These are phyloP conservation scores for Melikaiella ostensackeni DNA, from an alignment of 2,888 invertebrate species.

Conservation along the genomic window DNA sequence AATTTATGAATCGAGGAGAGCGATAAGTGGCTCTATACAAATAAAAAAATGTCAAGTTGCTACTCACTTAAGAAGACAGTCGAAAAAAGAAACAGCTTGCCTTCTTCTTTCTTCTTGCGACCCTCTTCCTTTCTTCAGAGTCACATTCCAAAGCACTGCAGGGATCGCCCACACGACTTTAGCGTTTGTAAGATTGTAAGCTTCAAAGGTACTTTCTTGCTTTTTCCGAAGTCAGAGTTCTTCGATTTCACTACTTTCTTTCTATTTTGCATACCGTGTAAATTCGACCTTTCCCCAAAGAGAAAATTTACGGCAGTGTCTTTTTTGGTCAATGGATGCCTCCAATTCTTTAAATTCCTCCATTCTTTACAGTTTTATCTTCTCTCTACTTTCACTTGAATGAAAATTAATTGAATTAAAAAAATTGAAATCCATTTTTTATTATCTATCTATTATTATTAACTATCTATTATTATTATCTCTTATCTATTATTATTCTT, in stretches of 20 bases:
- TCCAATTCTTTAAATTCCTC: conserved; percentile 6
- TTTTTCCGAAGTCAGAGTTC: not conserved
- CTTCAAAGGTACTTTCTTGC: conserved; percentile 13
- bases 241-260: conserved; percentile 30
- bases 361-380: conserved; percentile 15
- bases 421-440: too few relatives aligned
- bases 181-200: not conserved
- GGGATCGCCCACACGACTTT: conserved; percentile 5
- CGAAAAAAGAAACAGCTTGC: conserved; percentile 17
- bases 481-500: too few relatives aligned
- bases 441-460: too few relatives aligned
- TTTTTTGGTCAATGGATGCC: not conserved
- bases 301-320: conserved; percentile 27
- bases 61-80: conserved; percentile 26
- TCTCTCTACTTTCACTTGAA: not conserved
- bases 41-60: conserved; percentile 16
- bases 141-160: conserved; percentile 32
- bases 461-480: too few relatives aligned
- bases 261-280: conserved; percentile 23
- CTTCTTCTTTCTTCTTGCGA: conserved; percentile 2
- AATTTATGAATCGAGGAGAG: not conserved
- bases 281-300: conserved; percentile 17
- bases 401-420: not conserved
- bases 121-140: conserved; percentile 35
- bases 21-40: not conserved